A percentile compares a stretch with the other conserved stretches of the same genome.
phyloP scores from a whole-genome alignment of 64 coral and sea anemone species.

The Pocillopora verrucosa region DNA sequence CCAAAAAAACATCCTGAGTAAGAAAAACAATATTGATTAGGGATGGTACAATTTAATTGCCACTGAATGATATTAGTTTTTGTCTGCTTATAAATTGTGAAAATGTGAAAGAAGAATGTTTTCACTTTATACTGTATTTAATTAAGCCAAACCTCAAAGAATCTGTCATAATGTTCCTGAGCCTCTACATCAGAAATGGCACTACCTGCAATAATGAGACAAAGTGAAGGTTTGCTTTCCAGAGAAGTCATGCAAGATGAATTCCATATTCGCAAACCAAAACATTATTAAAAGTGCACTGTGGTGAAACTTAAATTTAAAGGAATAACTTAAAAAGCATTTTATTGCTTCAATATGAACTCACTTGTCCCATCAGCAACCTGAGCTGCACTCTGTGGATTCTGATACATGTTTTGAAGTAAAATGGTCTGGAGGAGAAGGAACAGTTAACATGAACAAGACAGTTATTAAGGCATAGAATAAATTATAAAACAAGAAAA shows the following conservation, averaged over 20 bases:
- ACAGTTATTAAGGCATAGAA: neutral
- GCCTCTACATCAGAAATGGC: constrained; percentile 98
- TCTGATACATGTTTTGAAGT: constrained; percentile 97
- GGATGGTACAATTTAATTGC: no score
- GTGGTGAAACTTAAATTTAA: neutral
- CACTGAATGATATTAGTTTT: no score
- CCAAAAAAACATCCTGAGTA: constrained; percentile 94
- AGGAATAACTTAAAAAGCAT: neutral
- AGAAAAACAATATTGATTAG: neutral
- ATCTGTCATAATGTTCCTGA: constrained; percentile 95
- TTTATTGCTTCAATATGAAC: neutral
- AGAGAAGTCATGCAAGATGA: neutral
- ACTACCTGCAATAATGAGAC: constrained; percentile 65
- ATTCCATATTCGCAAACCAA: neutral
- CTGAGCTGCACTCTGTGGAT: constrained; percentile 98
- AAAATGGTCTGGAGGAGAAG: constrained; percentile 74
- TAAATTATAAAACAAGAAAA: no score
- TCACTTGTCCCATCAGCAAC: constrained; percentile 98
- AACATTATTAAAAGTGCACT: neutral
- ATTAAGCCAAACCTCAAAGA: constrained; percentile 83
- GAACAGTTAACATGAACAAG: neutral
- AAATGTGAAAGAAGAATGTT: no score
- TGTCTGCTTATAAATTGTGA: no score
- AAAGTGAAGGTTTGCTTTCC: neutral
- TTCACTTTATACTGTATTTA: no score